phyloP scores from a whole-genome alignment of 2,888 invertebrate genomes.

The Acronicta aceris region DNA sequence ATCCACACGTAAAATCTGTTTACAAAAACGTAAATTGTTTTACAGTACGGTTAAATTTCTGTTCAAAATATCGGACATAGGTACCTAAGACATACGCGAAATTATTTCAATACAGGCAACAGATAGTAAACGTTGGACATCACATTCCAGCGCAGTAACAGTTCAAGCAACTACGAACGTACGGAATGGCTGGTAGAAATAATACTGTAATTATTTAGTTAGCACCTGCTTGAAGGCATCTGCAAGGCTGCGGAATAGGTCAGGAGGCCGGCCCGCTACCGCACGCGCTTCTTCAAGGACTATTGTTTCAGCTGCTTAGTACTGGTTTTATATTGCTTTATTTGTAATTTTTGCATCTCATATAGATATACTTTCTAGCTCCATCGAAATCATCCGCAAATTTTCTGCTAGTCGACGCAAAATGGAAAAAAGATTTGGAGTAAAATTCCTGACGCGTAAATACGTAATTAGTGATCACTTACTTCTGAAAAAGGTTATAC shows the following conservation, averaged over 20 bases:
- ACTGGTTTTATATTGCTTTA: slow-evolving; percentile 54
- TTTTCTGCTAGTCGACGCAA: neutral
- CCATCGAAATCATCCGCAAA: neutral
- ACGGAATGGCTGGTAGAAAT: slow-evolving; percentile 36
- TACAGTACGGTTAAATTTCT: no score
- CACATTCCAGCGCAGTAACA: slow-evolving; percentile 31
- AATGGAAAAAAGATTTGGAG: neutral
- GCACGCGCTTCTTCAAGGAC: slow-evolving; percentile 75
- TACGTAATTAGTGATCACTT: neutral
- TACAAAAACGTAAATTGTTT: no score
- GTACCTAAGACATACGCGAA: slow-evolving; percentile 4
- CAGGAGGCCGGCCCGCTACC: slow-evolving; percentile 82
- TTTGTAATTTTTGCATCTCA: slow-evolving; percentile 19
- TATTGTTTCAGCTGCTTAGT: slow-evolving; percentile 69
- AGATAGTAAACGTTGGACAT: slow-evolving; percentile 20
- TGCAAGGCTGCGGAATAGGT: slow-evolving; percentile 84
- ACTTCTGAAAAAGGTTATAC: neutral
- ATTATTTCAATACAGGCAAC: slow-evolving; percentile 22
- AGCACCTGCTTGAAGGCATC: slow-evolving; percentile 63
- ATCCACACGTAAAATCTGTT: neutral
- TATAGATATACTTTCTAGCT: slow-evolving; percentile 7
- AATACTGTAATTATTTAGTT: slow-evolving; percentile 50
- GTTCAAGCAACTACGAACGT: slow-evolving; percentile 23
- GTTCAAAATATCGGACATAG: neutral
- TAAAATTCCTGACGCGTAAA: neutral